Conservation (phyloP, 2,888 invertebrate genomes). For the Euzetes globulus region DNA sequence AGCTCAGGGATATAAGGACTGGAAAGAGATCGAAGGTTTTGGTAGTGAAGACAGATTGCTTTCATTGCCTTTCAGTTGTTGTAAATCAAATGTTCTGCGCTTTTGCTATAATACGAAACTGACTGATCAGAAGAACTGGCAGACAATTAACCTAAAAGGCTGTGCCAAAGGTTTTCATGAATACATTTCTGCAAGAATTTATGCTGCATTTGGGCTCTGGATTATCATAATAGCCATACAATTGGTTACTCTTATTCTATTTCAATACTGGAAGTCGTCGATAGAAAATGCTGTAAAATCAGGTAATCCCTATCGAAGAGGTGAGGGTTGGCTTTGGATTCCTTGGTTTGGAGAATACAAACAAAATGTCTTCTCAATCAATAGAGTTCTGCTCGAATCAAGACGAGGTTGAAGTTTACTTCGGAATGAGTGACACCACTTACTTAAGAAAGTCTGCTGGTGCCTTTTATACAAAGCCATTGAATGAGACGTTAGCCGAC, state of each 20-base stretch:
- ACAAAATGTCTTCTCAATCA: no score
- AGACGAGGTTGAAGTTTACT: no score
- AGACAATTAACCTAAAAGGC: not conserved
- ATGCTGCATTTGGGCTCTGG: not conserved
- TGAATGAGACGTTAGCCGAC: no score
- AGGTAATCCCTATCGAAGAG: not conserved
- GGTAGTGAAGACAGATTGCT: not conserved
- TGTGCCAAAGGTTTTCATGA: not conserved
- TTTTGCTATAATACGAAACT: not conserved
- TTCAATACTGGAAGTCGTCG: conserved; percentile 9
- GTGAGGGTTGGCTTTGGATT: not conserved
- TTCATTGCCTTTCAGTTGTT: conserved; percentile 6
- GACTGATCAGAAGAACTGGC: not conserved
- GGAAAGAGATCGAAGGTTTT: not conserved
- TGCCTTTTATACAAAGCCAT: no score
- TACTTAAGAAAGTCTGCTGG: no score
- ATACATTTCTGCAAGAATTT: not conserved
- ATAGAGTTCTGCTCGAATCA: no score
- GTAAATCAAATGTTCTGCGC: not conserved
- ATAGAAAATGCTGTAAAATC: not conserved
- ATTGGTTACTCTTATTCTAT: not conserved
- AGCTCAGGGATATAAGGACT: not conserved
- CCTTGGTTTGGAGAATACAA: not conserved
- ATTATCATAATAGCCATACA: not conserved
- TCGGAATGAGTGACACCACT: no score